These are phyloP conservation scores for Conus betulinus DNA, from an alignment of 1,140 invertebrate genomes.

Conservation along the genomic window DNA sequence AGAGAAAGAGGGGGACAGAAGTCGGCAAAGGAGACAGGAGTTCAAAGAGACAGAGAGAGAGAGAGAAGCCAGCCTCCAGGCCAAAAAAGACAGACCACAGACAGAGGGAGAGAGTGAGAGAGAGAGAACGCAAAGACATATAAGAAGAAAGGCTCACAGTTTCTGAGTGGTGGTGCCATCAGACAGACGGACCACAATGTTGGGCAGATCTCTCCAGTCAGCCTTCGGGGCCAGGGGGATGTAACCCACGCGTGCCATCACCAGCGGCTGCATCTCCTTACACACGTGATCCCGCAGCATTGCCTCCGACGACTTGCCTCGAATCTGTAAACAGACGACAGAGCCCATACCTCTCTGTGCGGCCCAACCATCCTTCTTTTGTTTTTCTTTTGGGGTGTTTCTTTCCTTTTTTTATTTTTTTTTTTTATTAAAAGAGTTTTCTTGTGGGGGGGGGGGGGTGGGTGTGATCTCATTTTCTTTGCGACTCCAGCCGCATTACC, in stretches of 20 bases:
- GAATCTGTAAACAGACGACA: constrained; percentile 75
- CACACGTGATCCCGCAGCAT: constrained; percentile 87
- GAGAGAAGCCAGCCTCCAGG: too few species aligned
- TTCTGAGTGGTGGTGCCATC: constrained; percentile 84
- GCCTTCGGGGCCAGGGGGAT: constrained; percentile 85
- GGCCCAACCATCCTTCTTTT: background rate
- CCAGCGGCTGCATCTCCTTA: constrained; percentile 89
- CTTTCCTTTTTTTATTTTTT: background rate
- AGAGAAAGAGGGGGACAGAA: too few species aligned
- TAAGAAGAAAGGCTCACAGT: constrained; percentile 76
- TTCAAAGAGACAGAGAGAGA: too few species aligned
- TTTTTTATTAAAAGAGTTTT: too few species aligned
- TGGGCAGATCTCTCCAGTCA: constrained; percentile 92
- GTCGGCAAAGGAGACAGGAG: too few species aligned
- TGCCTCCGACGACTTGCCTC: constrained; percentile 79
- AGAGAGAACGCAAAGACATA: background rate
- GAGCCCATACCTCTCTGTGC: background rate
- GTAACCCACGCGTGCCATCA: constrained; percentile 86
- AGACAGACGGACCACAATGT: constrained; percentile 83
- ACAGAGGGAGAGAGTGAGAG: background rate
- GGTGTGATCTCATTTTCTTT: too few species aligned
- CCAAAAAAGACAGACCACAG: too few species aligned
- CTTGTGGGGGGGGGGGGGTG: too few species aligned
- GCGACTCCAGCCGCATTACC: too few species aligned
- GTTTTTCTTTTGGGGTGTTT: background rate